These are phyloP conservation scores for Anguilla obscura DNA, from an alignment of 2,797 vertebrate species.

Conservation along the genomic window DNA sequence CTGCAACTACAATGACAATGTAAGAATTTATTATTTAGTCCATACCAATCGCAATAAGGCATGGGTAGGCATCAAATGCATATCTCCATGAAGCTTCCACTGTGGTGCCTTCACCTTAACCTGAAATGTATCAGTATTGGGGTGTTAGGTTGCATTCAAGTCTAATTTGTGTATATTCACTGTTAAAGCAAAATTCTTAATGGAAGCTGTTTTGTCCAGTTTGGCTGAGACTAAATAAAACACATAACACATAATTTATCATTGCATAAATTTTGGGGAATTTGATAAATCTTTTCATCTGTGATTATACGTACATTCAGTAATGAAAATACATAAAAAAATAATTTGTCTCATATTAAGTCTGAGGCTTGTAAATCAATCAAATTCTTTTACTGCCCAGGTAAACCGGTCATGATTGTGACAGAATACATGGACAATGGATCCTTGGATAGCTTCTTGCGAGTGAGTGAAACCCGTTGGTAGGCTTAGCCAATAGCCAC, in stretches of 20 bases:
- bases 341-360: neutral
- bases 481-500: neutral
- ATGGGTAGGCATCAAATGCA: neutral
- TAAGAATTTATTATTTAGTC: neutral
- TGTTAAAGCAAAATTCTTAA: neutral
- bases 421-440: constrained; percentile 62
- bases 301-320: neutral
- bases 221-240: neutral
- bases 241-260: neutral
- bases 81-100: neutral
- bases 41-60: neutral
- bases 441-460: constrained; percentile 56
- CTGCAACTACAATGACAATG: neutral
- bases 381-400: constrained; percentile 30
- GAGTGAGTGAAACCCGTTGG: constrained; percentile 47
- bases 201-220: neutral
- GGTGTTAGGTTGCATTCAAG: neutral
- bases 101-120: neutral
- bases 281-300: neutral
- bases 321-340: neutral
- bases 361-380: neutral
- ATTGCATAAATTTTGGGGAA: neutral
- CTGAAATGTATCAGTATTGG: neutral
- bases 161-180: neutral
- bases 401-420: constrained; percentile 62